Evolutionary conservation across 1,140 invertebrate species (phyloP).

Genomic region (Homalodisca vitripennis): DNA sequence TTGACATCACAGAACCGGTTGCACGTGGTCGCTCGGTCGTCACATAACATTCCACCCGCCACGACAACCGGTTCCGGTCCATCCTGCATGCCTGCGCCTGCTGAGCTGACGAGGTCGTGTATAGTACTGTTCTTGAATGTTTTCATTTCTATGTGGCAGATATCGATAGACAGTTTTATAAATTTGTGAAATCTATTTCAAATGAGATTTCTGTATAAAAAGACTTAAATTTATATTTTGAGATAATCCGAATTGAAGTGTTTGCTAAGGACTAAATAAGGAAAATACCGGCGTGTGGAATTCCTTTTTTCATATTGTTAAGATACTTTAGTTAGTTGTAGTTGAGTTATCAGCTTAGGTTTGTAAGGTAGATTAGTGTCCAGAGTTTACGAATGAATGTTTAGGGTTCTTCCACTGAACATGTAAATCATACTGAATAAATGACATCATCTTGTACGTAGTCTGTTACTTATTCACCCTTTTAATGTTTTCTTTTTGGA

Average conservation of each 20-base stretch:
- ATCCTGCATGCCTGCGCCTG: not conserved
- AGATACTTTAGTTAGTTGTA: slow-evolving; percentile 27
- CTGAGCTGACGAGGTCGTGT: not conserved
- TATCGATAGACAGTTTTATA: too few species aligned
- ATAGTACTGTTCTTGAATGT: too few species aligned
- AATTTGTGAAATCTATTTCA: not conserved
- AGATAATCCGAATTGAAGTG: slow-evolving; percentile 8
- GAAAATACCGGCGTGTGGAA: slow-evolving; percentile 8
- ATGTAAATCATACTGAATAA: slow-evolving; percentile 26
- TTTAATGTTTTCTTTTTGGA: not conserved
- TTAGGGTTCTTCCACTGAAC: slow-evolving; percentile 25
- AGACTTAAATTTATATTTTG: slow-evolving; percentile 25
- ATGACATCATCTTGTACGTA: slow-evolving; percentile 21
- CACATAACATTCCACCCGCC: slow-evolving; percentile 19
- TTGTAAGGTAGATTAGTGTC: slow-evolving; percentile 26
- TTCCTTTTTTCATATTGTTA: slow-evolving; percentile 24
- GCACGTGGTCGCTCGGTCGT: not conserved
- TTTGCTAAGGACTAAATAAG: slow-evolving; percentile 7
- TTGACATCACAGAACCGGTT: slow-evolving; percentile 3
- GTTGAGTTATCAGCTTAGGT: slow-evolving; percentile 24
- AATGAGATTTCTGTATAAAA: slow-evolving; percentile 11
- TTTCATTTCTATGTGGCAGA: too few species aligned
- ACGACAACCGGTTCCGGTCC: not conserved
- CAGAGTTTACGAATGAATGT: slow-evolving; percentile 26
- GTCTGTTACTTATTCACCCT: not conserved